Percentiles rank a stretch among this genome's conserved stretches.
These are phyloP conservation scores for Diglossa cyanea DNA, from an alignment of 2,797 vertebrate species.

Conservation along the genomic window DNA sequence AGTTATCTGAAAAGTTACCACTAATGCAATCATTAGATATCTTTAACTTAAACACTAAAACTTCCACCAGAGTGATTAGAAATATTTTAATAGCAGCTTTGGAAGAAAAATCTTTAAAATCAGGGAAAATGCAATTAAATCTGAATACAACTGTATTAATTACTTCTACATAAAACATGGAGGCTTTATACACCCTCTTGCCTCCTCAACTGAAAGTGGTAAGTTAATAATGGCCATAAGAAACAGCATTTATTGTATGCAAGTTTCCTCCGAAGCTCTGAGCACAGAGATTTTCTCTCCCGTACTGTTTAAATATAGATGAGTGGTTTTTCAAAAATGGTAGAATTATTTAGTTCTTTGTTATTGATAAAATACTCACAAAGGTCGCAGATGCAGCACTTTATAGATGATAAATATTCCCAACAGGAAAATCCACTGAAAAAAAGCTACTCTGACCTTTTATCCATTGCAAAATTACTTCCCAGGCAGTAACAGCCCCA, in stretches of 20 bases:
- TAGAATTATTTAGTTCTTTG: constrained; percentile 60
- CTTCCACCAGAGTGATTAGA: neutral
- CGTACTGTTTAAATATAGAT: constrained; percentile 68
- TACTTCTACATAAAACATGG: neutral
- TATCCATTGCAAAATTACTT: constrained; percentile 46
- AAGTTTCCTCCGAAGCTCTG: neutral
- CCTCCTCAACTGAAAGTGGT: neutral
- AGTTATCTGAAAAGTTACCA: neutral
- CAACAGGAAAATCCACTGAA: constrained; percentile 51
- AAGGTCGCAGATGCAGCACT: constrained; percentile 63
- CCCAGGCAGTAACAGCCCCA: constrained; percentile 19
- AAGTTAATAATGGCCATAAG: neutral
- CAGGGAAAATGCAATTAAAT: neutral
- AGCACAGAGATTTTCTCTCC: constrained; percentile 9
- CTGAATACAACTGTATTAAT: neutral
- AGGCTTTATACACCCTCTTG: neutral
- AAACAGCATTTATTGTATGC: neutral
- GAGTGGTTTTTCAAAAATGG: constrained; percentile 45
- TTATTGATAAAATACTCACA: constrained; percentile 67
- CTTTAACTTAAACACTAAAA: neutral
- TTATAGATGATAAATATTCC: constrained; percentile 62
- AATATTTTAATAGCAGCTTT: neutral
- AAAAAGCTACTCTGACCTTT: constrained; percentile 63
- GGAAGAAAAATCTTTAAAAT: neutral
- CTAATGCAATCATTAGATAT: neutral